Evolutionary conservation across 1,140 invertebrate species (phyloP).

Genomic region (Trinorchestia longiramus): DNA sequence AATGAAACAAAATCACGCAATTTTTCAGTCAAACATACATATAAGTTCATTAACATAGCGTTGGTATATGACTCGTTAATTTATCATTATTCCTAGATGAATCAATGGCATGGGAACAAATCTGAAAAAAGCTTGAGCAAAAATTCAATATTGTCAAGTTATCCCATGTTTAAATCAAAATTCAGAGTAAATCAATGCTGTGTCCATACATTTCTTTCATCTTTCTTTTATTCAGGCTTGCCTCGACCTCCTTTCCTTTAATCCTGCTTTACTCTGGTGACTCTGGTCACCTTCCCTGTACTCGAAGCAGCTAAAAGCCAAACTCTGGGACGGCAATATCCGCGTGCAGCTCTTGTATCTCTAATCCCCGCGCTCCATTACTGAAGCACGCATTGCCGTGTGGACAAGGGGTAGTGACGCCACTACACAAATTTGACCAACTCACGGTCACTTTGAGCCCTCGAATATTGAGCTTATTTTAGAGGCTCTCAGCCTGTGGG

Average conservation of each 20-base stretch:
- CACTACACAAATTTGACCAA: slow-evolving; percentile 2
- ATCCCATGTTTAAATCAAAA: background rate
- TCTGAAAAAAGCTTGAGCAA: background rate
- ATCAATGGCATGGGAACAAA: background rate
- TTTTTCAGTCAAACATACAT: background rate
- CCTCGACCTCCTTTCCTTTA: background rate
- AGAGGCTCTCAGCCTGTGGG: background rate
- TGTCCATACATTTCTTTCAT: background rate
- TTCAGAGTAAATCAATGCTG: background rate
- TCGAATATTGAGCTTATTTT: background rate
- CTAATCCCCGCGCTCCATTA: slow-evolving; percentile 21
- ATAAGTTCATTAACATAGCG: no score
- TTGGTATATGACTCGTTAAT: background rate
- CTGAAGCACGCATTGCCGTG: slow-evolving; percentile 15
- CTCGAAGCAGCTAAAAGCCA: background rate
- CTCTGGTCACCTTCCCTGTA: background rate
- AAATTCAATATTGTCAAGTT: background rate
- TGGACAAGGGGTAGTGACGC: slow-evolving; percentile 12
- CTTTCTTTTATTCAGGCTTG: background rate
- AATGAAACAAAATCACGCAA: background rate
- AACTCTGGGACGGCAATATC: background rate
- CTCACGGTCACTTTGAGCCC: background rate
- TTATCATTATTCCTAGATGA: background rate
- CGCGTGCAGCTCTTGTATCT: background rate
- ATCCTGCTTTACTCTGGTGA: background rate